Conservation (phyloP, 2,888 invertebrate genomes). For the Caenorhabditis sp. region DNA sequence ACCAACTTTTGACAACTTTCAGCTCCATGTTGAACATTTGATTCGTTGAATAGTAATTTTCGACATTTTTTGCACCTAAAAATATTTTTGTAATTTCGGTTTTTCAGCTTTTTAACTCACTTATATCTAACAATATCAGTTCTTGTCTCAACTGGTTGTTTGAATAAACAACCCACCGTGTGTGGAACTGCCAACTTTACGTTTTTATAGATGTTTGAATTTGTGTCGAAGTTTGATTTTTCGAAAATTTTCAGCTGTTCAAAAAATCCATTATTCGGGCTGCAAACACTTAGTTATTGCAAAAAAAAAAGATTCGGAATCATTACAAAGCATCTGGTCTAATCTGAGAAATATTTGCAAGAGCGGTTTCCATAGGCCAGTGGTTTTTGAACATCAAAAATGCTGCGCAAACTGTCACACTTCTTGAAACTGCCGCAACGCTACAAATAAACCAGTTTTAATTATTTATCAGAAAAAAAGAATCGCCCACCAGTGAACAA, state of each 20-base stretch:
- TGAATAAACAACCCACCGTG: background rate
- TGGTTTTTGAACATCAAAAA: constrained; percentile 17
- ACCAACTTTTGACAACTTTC: constrained; percentile 13
- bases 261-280: constrained; percentile 25
- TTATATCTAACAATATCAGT: constrained; percentile 16
- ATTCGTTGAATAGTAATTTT: constrained; percentile 14
- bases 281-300: constrained; percentile 5
- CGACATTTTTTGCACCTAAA: constrained; percentile 31
- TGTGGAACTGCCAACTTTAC: background rate
- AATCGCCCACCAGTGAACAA: constrained; percentile 23
- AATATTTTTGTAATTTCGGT: background rate
- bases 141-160: constrained; percentile 14
- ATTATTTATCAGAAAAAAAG: background rate
- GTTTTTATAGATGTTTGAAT: constrained; percentile 3
- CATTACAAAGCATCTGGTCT: too few relatives aligned
- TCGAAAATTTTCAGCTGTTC: constrained; percentile 31
- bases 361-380: constrained; percentile 11
- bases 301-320: background rate
- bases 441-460: constrained; percentile 7
- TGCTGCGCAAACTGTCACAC: constrained; percentile 26
- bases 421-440: constrained; percentile 24
- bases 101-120: constrained; percentile 7
- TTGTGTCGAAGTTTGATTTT: constrained; percentile 5
- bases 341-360: constrained; percentile 22
- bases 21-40: constrained; percentile 11